Base-by-base conservation (phyloP, 1,140 invertebrate genomes). In the Dendroctonus ponderosae region DNA sequence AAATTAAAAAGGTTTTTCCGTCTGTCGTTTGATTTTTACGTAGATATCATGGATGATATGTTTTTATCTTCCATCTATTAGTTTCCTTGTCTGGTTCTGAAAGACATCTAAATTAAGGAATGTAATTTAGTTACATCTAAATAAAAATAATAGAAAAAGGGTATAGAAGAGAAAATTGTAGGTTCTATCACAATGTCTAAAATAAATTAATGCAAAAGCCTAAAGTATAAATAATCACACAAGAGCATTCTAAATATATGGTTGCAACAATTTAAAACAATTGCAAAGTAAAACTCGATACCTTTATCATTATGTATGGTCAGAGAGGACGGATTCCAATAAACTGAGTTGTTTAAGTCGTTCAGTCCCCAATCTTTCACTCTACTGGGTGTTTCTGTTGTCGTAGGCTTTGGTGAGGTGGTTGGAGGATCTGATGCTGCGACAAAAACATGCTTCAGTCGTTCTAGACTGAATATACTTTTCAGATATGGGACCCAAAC, bases 341-440 rank as follows among this genome's bases (percentile, higher is more conserved):
- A 84, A 72, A 85, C 80, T 39, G 83, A 84, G 76, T 84, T 85
- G 78, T 84, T 85, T 77, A 83, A 77, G 71, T 84, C 83, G 37
- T 79, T 76, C 67, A 75, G 76, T 26, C 72, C 69, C 78, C 79
- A 81, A 70, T 77, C 73, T 74, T 75, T 77, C 80, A 82, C 80
- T 79, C 80, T 81, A 73, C 78, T 81, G 12, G 78, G 70, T 14
- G 79, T 73, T 71, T 84, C 82, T 8, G 82, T 84, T 46, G 84
- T 85, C 60, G 81, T 80, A 43, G 84, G 82, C 72, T 80, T 83
- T 64, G 84, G 80, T 69, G 82, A 82, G 41, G 84, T 85, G 58
- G 83, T 85, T 44, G 84, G 83, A 65, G 83, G 83, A 52, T 79
- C 70, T 43, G 83, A 82, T 73, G 80, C 83, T 84, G 79, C 72